Evolutionary conservation across 2,888 invertebrate genomes (phyloP).

Genomic region (Siphlonurus alternatus): DNA sequence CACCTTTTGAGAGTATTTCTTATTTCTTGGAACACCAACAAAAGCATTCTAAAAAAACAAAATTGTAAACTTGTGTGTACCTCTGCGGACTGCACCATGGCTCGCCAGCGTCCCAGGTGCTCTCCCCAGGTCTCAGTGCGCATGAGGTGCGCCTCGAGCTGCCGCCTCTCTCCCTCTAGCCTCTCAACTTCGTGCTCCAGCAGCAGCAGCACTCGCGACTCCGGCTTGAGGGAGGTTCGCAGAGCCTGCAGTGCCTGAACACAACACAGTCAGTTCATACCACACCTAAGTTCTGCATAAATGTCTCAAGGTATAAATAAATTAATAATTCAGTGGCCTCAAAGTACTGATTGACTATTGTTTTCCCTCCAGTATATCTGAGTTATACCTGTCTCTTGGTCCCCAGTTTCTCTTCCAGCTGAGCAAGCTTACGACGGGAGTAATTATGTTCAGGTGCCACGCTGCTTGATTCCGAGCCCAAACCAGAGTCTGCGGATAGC

Average conservation of each 20-base stretch:
- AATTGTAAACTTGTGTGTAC: no score
- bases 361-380: background rate
- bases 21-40: no score
- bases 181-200: slow-evolving; percentile 72
- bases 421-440: slow-evolving; percentile 63
- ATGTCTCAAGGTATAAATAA: background rate
- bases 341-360: background rate
- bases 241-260: slow-evolving; percentile 57
- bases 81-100: slow-evolving; percentile 68
- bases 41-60: no score
- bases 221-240: slow-evolving; percentile 63
- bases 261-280: no score
- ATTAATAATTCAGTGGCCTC: background rate
- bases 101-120: slow-evolving; percentile 74
- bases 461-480: slow-evolving; percentile 31
- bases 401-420: slow-evolving; percentile 64
- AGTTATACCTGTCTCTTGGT: slow-evolving; percentile 53
- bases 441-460: slow-evolving; percentile 63
- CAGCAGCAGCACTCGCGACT: slow-evolving; percentile 60
- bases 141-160: slow-evolving; percentile 67
- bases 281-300: slow-evolving; percentile 1
- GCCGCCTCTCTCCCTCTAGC: slow-evolving; percentile 59
- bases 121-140: slow-evolving; percentile 83
- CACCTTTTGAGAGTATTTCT: no score
- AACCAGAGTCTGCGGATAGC: slow-evolving; percentile 35